These are phyloP conservation scores for Zeugodacus cucurbitae DNA, from an alignment of 1,140 invertebrate species.

Conservation along the genomic window DNA sequence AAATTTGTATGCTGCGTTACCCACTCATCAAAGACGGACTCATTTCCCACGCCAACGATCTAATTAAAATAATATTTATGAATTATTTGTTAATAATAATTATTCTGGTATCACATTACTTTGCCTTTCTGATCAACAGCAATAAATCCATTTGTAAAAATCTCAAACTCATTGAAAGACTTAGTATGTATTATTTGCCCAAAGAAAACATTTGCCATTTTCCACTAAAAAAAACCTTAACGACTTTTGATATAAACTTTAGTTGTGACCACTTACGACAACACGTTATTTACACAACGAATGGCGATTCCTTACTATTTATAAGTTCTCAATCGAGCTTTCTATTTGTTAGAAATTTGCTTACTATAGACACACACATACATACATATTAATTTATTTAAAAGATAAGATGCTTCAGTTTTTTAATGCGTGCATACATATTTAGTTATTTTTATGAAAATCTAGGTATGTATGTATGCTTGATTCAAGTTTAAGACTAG, in stretches of 20 bases:
- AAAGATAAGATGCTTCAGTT: too few relatives aligned
- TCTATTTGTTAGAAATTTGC: background rate
- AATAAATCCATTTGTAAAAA: constrained; percentile 55
- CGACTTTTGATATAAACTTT: background rate
- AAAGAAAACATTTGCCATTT: constrained; percentile 48
- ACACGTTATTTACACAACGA: background rate
- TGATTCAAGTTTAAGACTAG: too few relatives aligned
- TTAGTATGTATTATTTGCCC: constrained; percentile 60
- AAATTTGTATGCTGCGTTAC: background rate
- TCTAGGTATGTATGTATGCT: too few relatives aligned
- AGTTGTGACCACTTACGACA: background rate
- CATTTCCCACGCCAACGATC: constrained; percentile 54
- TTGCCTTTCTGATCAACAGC: constrained; percentile 53
- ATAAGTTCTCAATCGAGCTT: background rate
- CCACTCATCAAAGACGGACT: constrained; percentile 47
- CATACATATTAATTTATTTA: too few relatives aligned
- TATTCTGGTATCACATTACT: constrained; percentile 44
- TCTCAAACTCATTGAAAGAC: constrained; percentile 58
- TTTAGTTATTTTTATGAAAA: too few relatives aligned
- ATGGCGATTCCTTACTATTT: background rate
- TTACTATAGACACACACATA: too few relatives aligned
- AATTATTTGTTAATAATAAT: too few relatives aligned
- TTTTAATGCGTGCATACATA: too few relatives aligned
- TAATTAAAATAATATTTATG: constrained; percentile 29
- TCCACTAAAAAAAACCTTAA: background rate